These are phyloP conservation scores for Chaetodon trifasciatus DNA, from an alignment of 2,797 vertebrate genomes.

Conservation along the genomic window DNA sequence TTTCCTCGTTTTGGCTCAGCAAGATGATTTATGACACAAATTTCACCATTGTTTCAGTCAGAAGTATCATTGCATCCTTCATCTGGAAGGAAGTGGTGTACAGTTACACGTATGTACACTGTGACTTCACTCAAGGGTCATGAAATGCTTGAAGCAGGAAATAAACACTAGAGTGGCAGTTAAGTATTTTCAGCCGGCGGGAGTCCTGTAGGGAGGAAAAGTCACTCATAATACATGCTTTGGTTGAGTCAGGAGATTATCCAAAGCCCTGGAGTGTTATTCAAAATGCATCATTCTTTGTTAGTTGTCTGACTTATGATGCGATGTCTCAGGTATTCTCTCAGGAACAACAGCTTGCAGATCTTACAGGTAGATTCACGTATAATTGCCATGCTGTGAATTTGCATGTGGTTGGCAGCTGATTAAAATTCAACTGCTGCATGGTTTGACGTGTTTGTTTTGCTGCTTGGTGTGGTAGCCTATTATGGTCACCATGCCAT, in stretches of 20 bases:
- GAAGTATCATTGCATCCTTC: neutral
- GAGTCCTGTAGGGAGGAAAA: neutral
- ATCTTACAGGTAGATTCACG: neutral
- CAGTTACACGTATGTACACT: neutral
- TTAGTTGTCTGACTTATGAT: neutral
- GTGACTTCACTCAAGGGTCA: neutral
- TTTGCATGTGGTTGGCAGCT: neutral
- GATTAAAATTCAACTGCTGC: neutral
- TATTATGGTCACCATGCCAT: neutral
- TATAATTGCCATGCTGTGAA: neutral
- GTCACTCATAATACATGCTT: neutral
- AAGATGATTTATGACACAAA: neutral
- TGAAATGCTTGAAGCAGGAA: neutral
- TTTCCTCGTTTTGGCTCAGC: neutral
- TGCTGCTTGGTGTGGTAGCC: neutral
- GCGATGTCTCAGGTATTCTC: neutral
- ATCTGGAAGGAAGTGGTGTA: too few relatives aligned
- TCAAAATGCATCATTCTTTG: neutral
- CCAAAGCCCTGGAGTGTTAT: neutral
- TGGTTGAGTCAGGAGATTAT: neutral
- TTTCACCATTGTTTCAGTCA: neutral
- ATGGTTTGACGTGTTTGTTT: slow-evolving; percentile 16
- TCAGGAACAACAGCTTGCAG: neutral
- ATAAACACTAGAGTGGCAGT: neutral
- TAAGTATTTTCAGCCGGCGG: neutral